phyloP scores from a whole-genome alignment of 2,797 vertebrate genomes.

The Arrhamphus sclerolepis region DNA sequence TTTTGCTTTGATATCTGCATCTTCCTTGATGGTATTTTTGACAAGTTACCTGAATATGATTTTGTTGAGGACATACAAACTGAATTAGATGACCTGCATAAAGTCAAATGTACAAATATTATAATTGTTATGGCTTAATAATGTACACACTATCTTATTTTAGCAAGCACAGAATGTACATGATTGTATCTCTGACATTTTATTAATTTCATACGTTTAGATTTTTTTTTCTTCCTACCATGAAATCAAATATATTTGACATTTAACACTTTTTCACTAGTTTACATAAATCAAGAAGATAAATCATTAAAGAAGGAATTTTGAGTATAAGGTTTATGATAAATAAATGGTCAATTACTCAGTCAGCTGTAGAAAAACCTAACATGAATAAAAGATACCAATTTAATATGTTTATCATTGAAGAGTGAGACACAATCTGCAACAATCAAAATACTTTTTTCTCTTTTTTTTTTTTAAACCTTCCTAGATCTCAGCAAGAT shows the following conservation, averaged over 20 bases:
- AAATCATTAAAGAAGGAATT: no score
- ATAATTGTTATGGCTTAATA: no score
- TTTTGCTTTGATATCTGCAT: conserved; percentile 29
- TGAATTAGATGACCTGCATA: no score
- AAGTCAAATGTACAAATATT: no score
- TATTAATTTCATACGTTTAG: neutral
- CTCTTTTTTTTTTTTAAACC: conserved; percentile 17
- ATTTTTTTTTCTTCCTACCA: neutral
- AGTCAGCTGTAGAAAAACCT: conserved; percentile 5
- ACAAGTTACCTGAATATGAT: no score
- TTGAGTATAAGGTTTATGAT: neutral
- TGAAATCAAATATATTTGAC: neutral
- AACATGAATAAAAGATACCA: conserved; percentile 10
- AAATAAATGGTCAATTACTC: neutral
- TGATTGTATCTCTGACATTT: neutral
- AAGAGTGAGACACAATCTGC: neutral
- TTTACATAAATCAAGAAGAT: neutral
- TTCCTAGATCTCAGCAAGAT: conserved; percentile 9
- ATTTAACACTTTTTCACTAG: neutral
- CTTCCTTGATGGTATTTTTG: neutral
- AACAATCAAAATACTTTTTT: conserved; percentile 9
- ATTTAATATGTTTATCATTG: no score
- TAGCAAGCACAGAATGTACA: neutral
- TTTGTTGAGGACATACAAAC: no score
- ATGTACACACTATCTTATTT: no score